phyloP scores from a whole-genome alignment of 2,888 invertebrate genomes.

The Alloplasta piceator region DNA sequence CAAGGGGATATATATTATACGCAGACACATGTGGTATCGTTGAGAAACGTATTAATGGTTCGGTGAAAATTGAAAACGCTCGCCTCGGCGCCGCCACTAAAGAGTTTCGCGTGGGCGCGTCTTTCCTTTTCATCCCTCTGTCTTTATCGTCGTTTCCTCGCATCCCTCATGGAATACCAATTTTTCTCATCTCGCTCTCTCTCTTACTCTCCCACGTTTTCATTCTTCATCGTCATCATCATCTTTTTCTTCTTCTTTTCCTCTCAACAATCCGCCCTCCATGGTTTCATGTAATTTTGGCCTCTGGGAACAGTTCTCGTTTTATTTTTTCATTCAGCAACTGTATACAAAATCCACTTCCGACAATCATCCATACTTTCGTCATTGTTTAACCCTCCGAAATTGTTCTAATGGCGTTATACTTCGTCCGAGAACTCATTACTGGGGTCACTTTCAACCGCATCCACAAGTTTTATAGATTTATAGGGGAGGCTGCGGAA shows the following conservation, averaged over 20 bases:
- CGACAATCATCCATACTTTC: too few species aligned
- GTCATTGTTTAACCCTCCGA: too few species aligned
- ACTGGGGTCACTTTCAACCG: too few species aligned
- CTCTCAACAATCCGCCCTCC: not conserved
- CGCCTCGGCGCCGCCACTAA: slow-evolving; percentile 45
- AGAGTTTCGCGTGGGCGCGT: not conserved
- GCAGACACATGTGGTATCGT: slow-evolving; percentile 24
- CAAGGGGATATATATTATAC: slow-evolving; percentile 38
- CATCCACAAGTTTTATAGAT: too few species aligned
- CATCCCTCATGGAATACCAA: slow-evolving; percentile 28
- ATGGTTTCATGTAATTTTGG: not conserved
- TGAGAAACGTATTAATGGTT: slow-evolving; percentile 79
- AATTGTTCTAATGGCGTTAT: too few species aligned
- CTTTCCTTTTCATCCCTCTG: slow-evolving; percentile 3
- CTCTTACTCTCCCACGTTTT: slow-evolving; percentile 12
- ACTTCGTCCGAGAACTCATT: too few species aligned
- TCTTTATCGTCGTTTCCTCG: slow-evolving; percentile 7
- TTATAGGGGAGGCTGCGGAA: too few species aligned
- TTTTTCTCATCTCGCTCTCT: not conserved
- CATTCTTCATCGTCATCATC: not conserved
- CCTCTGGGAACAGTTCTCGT: not conserved
- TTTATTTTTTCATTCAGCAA: too few species aligned
- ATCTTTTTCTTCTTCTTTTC: not conserved
- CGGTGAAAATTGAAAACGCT: slow-evolving; percentile 82
- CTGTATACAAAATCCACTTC: too few species aligned